Percentiles rank a stretch among this genome's conserved stretches.
phyloP scores from a whole-genome alignment of 2,113 vertebrate species.

The Athene noctua region DNA sequence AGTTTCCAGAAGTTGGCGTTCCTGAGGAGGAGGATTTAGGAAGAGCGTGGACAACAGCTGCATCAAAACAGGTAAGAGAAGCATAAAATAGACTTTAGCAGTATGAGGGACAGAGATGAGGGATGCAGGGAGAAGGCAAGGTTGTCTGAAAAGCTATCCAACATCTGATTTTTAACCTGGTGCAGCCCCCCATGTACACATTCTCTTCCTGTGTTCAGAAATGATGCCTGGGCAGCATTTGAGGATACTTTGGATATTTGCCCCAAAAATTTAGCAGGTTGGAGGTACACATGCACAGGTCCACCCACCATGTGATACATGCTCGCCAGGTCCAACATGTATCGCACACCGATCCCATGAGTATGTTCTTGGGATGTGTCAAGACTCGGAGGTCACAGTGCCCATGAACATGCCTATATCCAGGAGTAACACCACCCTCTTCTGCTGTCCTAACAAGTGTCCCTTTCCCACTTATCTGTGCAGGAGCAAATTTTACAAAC shows the following conservation, averaged over 20 bases:
- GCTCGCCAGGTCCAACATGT: background rate
- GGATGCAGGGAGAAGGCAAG: background rate
- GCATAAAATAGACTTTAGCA: background rate
- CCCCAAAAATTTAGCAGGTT: background rate
- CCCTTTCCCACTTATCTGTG: background rate
- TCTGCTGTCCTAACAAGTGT: background rate
- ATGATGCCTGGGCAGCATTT: background rate
- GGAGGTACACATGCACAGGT: background rate
- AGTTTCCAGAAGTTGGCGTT: background rate
- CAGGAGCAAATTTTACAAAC: background rate
- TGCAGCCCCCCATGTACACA: accelerated
- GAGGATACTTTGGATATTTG: background rate
- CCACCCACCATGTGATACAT: accelerated
- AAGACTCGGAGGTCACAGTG: accelerated
- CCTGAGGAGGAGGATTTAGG: background rate
- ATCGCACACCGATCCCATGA: accelerated
- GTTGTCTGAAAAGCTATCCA: background rate
- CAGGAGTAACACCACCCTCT: background rate
- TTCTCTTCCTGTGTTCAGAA: background rate
- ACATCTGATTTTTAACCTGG: background rate
- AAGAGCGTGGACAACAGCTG: background rate
- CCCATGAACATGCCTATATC: background rate
- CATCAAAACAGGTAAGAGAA: background rate
- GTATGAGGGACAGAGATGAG: background rate
- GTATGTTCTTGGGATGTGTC: background rate